Conservation (phyloP, 1,140 invertebrate species). For the Holotrichia oblita region DNA sequence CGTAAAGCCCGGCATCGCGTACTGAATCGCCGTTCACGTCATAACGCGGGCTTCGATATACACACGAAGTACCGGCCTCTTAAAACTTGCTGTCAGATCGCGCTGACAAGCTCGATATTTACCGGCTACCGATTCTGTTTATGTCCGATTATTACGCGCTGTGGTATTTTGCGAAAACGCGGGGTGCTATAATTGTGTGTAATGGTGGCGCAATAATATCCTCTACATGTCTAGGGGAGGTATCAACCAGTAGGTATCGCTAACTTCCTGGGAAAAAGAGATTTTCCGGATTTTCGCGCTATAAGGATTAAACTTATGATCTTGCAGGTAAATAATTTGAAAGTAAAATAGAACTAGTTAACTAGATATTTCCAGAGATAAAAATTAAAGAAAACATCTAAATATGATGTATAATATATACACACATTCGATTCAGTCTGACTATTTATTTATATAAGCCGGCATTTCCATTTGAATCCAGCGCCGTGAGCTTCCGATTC, state of each 20-base stretch:
- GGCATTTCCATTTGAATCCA: slow-evolving; percentile 28
- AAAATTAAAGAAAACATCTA: not conserved
- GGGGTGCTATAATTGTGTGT: not conserved
- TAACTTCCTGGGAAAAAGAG: not conserved
- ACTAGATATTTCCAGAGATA: too few species aligned
- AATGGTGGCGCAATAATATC: not conserved
- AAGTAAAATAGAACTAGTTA: not conserved
- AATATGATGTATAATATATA: not conserved
- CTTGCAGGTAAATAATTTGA: slow-evolving; percentile 22
- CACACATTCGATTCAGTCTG: not conserved
- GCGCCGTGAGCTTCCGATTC: slow-evolving; percentile 17
- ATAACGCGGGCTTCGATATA: slow-evolving; percentile 36
- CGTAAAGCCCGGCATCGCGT: slow-evolving; percentile 15
- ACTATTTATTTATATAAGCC: slow-evolving; percentile 26
- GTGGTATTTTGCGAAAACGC: not conserved
- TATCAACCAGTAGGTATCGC: too few species aligned
- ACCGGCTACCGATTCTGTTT: slow-evolving; percentile 25
- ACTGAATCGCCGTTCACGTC: slow-evolving; percentile 34
- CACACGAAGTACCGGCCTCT: slow-evolving; percentile 17
- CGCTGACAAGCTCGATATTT: slow-evolving; percentile 25
- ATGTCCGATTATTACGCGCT: not conserved
- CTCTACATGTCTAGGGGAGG: not conserved
- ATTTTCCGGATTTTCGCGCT: not conserved
- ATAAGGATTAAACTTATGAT: not conserved
- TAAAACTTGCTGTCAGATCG: slow-evolving; percentile 31